These are phyloP conservation scores for Melanotaenia duboulayi DNA, from an alignment of 2,113 vertebrate species.

Conservation along the genomic window DNA sequence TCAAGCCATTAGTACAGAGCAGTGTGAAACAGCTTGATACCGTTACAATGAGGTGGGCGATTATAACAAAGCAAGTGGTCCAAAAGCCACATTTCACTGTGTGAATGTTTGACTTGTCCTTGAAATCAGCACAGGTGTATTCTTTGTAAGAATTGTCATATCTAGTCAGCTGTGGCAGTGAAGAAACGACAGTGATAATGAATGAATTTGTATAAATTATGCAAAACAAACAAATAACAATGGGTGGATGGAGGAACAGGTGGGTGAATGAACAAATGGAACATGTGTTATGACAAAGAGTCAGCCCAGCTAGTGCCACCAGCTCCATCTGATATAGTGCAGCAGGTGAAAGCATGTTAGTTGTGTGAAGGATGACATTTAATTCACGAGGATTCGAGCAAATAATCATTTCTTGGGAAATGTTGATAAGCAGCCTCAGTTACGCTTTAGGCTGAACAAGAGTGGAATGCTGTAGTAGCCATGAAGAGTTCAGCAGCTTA, in stretches of 20 bases:
- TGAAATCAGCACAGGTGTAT: background rate
- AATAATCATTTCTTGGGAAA: background rate
- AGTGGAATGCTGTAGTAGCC: background rate
- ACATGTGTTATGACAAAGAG: background rate
- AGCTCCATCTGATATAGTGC: background rate
- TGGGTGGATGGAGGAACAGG: background rate
- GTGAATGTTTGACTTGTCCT: slow-evolving; percentile 9
- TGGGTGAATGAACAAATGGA: background rate
- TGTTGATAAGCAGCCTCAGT: background rate
- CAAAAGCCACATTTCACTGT: background rate
- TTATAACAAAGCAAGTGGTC: slow-evolving; percentile 17
- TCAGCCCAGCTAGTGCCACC: background rate
- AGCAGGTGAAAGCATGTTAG: slow-evolving; percentile 1
- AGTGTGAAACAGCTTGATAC: slow-evolving; percentile 42
- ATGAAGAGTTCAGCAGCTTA: background rate
- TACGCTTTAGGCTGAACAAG: background rate
- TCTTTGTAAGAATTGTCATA: background rate
- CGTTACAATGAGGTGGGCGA: slow-evolving; percentile 10
- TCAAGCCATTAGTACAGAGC: slow-evolving; percentile 13
- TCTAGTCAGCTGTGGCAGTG: background rate
- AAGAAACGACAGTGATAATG: background rate
- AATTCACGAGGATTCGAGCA: too few species aligned
- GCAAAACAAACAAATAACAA: background rate
- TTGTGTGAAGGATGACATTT: background rate
- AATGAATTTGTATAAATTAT: background rate